Percentiles rank a stretch among this genome's conserved stretches.
Evolutionary conservation across 2,888 invertebrate species (phyloP).

Genomic region (Parnassius orleans): DNA sequence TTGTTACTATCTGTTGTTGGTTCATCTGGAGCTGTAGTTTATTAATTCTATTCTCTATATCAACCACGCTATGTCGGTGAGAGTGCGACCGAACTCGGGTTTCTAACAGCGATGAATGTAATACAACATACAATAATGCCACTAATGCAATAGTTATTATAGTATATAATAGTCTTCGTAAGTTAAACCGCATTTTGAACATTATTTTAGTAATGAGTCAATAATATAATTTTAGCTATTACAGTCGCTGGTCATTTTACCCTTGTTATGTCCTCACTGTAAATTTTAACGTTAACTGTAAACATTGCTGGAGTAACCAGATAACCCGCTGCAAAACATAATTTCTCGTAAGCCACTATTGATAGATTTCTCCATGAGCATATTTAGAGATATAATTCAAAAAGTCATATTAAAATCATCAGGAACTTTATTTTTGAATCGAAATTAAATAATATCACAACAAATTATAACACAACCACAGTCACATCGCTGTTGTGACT

Average conservation of each 20-base stretch:
- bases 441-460: constrained; percentile 12
- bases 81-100: constrained; percentile 38
- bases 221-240: constrained; percentile 27
- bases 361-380: too few relatives aligned
- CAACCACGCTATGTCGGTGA: constrained; percentile 34
- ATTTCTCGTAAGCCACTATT: too few relatives aligned
- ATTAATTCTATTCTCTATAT: constrained; percentile 51
- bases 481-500: constrained; percentile 16
- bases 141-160: constrained; percentile 42
- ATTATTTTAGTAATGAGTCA: neutral
- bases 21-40: constrained; percentile 50
- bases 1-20: constrained; percentile 52
- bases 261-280: constrained; percentile 31
- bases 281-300: constrained; percentile 33
- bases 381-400: too few relatives aligned
- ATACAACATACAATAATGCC: constrained; percentile 56
- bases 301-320: constrained; percentile 31
- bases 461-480: constrained; percentile 22
- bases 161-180: constrained; percentile 55
- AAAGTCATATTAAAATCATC: neutral
- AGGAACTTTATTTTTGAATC: constrained; percentile 3
- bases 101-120: constrained; percentile 52
- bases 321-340: constrained; percentile 7
- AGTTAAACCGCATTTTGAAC: constrained; percentile 65
- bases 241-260: constrained; percentile 33